Conservation (phyloP, 2,113 vertebrate genomes). For the Amphilophus citrinellus region DNA sequence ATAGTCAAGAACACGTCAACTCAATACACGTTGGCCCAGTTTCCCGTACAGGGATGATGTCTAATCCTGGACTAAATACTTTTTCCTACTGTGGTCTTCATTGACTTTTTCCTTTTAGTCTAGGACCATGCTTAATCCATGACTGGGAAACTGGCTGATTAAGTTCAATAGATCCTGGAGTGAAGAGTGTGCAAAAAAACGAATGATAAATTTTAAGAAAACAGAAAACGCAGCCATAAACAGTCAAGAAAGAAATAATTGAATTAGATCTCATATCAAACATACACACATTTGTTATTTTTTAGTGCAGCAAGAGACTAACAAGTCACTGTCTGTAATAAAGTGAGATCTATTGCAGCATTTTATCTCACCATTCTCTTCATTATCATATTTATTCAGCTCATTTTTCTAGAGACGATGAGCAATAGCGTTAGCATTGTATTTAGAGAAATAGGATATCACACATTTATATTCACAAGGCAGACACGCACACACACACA, state of each 20-base stretch:
- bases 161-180: neutral
- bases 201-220: neutral
- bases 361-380: constrained; percentile 36
- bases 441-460: constrained; percentile 36
- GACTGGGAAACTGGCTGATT: neutral
- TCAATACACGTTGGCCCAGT: neutral
- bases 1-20: neutral
- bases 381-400: constrained; percentile 41
- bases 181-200: neutral
- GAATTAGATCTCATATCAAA: constrained; percentile 52
- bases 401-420: constrained; percentile 34
- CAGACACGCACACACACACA: neutral
- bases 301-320: constrained; percentile 8
- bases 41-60: too few species aligned
- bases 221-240: constrained; percentile 3
- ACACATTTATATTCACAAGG: constrained; percentile 42
- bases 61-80: too few species aligned
- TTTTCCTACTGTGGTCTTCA: too few species aligned
- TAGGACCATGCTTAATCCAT: too few species aligned
- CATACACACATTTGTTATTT: constrained; percentile 20
- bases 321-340: constrained; percentile 28
- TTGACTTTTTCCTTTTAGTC: too few species aligned
- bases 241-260: constrained; percentile 19
- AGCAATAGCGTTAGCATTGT: neutral
- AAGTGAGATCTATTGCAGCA: constrained; percentile 28